These are phyloP conservation scores for Leptinotarsa texana DNA, from an alignment of 1,140 invertebrate genomes.

Conservation along the genomic window DNA sequence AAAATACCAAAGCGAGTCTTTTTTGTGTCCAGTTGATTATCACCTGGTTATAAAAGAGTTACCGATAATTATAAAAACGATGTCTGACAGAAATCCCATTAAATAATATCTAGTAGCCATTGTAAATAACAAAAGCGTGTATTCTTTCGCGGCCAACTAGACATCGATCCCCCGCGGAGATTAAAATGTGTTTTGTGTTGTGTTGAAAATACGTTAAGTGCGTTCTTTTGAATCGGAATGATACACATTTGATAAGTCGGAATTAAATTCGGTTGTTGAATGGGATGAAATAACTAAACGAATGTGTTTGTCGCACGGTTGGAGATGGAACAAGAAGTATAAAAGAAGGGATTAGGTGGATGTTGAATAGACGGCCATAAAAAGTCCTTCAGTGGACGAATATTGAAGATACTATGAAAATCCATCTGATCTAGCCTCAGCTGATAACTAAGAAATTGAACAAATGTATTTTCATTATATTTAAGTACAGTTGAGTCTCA, in stretches of 20 bases:
- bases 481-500: no score
- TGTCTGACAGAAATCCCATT: neutral
- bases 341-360: no score
- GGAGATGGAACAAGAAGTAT: neutral
- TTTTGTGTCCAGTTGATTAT: no score
- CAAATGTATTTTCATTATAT: no score
- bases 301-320: conserved; percentile 26
- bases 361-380: no score
- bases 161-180: conserved; percentile 17
- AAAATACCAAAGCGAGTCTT: no score
- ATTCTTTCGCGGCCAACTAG: conserved; percentile 6
- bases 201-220: conserved; percentile 22
- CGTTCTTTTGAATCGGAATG: conserved; percentile 12
- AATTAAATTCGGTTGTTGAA: conserved; percentile 34
- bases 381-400: no score
- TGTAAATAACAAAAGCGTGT: conserved; percentile 19
- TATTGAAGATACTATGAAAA: no score
- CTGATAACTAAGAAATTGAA: no score
- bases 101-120: conserved; percentile 15
- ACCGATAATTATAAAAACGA: neutral
- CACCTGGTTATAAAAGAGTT: neutral
- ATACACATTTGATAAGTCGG: conserved; percentile 28
- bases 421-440: no score
- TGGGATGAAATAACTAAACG: conserved; percentile 29
- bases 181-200: conserved; percentile 13